Base-by-base conservation (phyloP, 1,140 invertebrate species). In the Drosophila nebulosa region DNA sequence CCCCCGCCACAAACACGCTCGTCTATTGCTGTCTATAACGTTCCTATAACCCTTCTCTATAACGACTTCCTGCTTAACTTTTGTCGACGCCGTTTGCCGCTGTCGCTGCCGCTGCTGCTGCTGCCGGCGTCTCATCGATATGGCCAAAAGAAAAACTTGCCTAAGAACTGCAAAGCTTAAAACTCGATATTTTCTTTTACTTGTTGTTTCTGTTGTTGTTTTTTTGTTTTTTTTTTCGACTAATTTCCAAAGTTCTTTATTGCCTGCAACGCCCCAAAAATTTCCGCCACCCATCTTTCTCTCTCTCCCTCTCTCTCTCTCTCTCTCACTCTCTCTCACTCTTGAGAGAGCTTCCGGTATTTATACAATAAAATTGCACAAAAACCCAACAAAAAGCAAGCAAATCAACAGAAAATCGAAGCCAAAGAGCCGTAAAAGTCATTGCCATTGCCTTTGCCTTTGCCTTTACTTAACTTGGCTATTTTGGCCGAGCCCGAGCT, bases 191-290 rank as follows among this genome's bases (percentile, higher is more conserved):
- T 53, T 53, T 55, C 61, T 52, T 53, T 52, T 35, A 27, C 59
- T 53, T 53, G 30, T 36, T 32, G 9, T 26, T 18, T n/a, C 14
- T 27, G n/a, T n/a, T n/a, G n/a, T n/a, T n/a, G n/a, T 36, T 60
- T 36, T 39, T 61, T 74, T 59, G 18, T 14, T 39, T 21, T 30
- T 14, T 55, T 36, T 22, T 26, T 69, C 84, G 78, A 86, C 83
- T 88, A 88, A 88, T 88, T 88, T 88, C 75, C 83, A 88, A 88
- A 88, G 83, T 88, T 88, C 81, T 88, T 86, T 88, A 86, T 86
- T 86, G 81, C 81, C 81, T 86, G 83, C 81, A 86, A 86, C 81
- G 81, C 81, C 80, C 79, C 61, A 27, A 53, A 63, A 59, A 46
- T 10, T 22, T 16, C 56, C 26, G 16, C 27, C 27, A n/a, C 56